Evolutionary conservation across 2,113 vertebrate species (phyloP).

Genomic region (Zosterops lateralis): DNA sequence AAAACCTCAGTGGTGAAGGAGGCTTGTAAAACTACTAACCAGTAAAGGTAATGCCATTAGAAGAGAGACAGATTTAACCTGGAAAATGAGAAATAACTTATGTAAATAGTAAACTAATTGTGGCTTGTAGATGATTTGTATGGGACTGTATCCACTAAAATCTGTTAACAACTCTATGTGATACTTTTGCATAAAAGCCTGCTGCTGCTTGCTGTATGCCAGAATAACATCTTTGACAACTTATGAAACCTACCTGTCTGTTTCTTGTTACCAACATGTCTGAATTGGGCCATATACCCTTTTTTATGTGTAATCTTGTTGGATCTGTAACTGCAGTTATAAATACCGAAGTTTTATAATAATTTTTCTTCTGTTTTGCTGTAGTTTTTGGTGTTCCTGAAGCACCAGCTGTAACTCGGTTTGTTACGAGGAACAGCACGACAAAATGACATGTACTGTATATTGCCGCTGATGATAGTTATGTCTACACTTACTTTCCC

Average conservation of each 20-base stretch:
- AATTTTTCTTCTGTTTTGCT: slow-evolving; percentile 69
- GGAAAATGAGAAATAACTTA: slow-evolving; percentile 73
- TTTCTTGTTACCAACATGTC: slow-evolving; percentile 73
- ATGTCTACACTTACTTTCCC: slow-evolving; percentile 22
- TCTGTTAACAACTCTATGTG: slow-evolving; percentile 82
- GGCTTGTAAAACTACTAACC: slow-evolving; percentile 93
- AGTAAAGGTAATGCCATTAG: slow-evolving; percentile 76
- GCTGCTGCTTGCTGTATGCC: slow-evolving; percentile 88
- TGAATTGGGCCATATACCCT: slow-evolving; percentile 77
- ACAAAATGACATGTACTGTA: slow-evolving; percentile 68
- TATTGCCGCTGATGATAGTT: slow-evolving; percentile 55
- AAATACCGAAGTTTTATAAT: slow-evolving; percentile 61
- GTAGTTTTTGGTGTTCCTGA: slow-evolving; percentile 64
- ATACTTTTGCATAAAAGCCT: slow-evolving; percentile 89
- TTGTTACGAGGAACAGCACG: slow-evolving; percentile 61
- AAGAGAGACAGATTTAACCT: slow-evolving; percentile 76
- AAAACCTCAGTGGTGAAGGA: slow-evolving; percentile 74
- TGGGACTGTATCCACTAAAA: slow-evolving; percentile 85
- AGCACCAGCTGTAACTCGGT: slow-evolving; percentile 67
- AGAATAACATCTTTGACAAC: slow-evolving; percentile 81
- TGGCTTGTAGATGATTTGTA: slow-evolving; percentile 92
- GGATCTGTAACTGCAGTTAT: slow-evolving; percentile 69
- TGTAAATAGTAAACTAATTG: slow-evolving; percentile 98
- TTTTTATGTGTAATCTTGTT: slow-evolving; percentile 74
- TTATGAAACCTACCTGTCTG: slow-evolving; percentile 71